These are phyloP conservation scores for Euplexia lucipara DNA, from an alignment of 2,888 invertebrate species.

Conservation along the genomic window DNA sequence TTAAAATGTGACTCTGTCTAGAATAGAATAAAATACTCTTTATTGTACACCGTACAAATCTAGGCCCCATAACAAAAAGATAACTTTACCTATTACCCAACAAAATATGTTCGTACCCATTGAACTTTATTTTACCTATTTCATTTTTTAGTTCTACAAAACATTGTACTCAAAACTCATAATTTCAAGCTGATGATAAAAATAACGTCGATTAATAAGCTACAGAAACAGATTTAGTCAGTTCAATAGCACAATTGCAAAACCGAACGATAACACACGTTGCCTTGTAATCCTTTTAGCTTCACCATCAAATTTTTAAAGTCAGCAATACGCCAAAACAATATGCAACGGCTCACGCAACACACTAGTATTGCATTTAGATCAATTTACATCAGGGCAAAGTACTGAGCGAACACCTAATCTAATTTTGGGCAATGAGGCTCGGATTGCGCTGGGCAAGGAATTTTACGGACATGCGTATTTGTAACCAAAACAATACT, in stretches of 20 bases:
- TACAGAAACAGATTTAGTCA: no score
- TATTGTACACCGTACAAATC: no score
- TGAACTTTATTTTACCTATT: no score
- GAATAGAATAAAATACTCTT: no score
- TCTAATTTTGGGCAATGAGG: constrained; percentile 56
- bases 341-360: constrained; percentile 33
- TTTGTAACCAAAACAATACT: constrained; percentile 27
- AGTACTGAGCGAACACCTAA: constrained; percentile 50
- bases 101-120: background rate
- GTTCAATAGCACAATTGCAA: no score
- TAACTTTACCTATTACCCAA: background rate
- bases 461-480: constrained; percentile 32
- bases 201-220: no score
- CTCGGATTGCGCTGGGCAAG: constrained; percentile 39
- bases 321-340: constrained; percentile 36
- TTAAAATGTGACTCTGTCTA: no score
- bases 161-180: no score
- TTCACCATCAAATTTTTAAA: constrained; percentile 12
- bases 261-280: background rate
- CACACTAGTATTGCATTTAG: constrained; percentile 42
- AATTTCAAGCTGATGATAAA: no score
- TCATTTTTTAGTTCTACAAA: no score
- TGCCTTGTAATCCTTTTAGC: constrained; percentile 35
- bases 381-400: constrained; percentile 60
- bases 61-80: no score